Evolutionary conservation across 2,888 invertebrate species (phyloP).

Genomic region (Fabriciana adippe): DNA sequence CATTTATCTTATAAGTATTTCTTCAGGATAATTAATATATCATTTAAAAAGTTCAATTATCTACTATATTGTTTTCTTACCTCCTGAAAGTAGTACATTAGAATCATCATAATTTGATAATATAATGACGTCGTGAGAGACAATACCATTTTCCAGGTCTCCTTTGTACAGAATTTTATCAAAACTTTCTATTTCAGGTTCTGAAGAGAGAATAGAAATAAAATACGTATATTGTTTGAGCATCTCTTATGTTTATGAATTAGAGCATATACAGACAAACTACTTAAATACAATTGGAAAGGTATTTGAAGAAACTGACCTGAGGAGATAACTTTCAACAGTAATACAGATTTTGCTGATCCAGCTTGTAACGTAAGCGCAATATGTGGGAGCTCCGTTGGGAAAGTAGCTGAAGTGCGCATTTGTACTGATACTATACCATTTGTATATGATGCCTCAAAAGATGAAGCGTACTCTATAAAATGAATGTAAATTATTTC

Average conservation of each 20-base stretch:
- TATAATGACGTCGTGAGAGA: slow-evolving; percentile 60
- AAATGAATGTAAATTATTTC: slow-evolving; percentile 13
- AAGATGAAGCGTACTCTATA: slow-evolving; percentile 54
- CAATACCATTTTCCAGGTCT: slow-evolving; percentile 45
- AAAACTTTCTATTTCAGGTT: neutral
- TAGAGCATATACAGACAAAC: neutral
- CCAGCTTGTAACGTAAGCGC: slow-evolving; percentile 56
- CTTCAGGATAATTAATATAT: no score
- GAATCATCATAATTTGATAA: slow-evolving; percentile 52
- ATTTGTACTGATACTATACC: slow-evolving; percentile 50
- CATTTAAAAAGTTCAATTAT: no score
- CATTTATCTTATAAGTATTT: neutral
- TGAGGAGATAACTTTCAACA: slow-evolving; percentile 34
- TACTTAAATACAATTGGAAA: neutral
- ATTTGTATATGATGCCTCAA: slow-evolving; percentile 47
- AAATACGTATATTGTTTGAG: no score
- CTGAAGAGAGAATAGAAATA: no score
- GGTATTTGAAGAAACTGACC: slow-evolving; percentile 19
- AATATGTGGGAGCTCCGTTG: slow-evolving; percentile 47
- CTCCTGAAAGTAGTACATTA: slow-evolving; percentile 53
- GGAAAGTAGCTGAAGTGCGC: slow-evolving; percentile 44
- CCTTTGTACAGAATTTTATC: slow-evolving; percentile 36
- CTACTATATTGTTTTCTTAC: slow-evolving; percentile 45
- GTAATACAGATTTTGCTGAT: slow-evolving; percentile 54
- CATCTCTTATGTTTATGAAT: no score